A percentile compares a stretch with the other conserved stretches of the same genome.
Evolutionary conservation across 1,140 invertebrate genomes (phyloP).

Genomic region (Aphis gossypii): DNA sequence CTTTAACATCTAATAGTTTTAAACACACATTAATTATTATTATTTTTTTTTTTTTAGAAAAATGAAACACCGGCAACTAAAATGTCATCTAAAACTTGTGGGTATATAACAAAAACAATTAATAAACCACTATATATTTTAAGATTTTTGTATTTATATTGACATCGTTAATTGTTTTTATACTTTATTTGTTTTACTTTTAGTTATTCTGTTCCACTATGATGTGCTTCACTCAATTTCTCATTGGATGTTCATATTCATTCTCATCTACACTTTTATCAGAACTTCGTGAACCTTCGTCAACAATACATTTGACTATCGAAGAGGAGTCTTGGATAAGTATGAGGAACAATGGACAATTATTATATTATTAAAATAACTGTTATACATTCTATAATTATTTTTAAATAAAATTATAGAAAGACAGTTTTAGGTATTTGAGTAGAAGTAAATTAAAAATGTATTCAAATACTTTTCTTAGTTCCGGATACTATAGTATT

Average conservation of each 20-base stretch:
- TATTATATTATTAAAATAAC: background rate
- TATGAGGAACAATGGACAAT: background rate
- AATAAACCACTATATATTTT: background rate
- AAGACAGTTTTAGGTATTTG: background rate
- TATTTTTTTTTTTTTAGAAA: background rate
- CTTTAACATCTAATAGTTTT: too few relatives aligned
- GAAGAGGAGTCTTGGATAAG: constrained; percentile 35
- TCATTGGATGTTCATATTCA: background rate
- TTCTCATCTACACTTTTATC: background rate
- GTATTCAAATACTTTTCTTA: background rate
- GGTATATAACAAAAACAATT: background rate
- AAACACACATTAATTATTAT: too few relatives aligned
- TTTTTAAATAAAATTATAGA: background rate
- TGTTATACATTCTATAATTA: background rate
- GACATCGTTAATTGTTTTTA: background rate
- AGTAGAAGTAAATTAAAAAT: background rate
- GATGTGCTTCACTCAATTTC: background rate
- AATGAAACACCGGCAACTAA: background rate
- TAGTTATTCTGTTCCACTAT: background rate
- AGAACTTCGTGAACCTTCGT: background rate
- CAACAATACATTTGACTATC: background rate
- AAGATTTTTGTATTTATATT: background rate
- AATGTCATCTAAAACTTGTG: background rate
- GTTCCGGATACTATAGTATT: background rate
- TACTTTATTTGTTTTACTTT: background rate